A percentile compares a stretch with the other conserved stretches of the same genome.
Conservation (phyloP, 2,888 invertebrate genomes). For the Stenoptilia bipunctidactyla region DNA sequence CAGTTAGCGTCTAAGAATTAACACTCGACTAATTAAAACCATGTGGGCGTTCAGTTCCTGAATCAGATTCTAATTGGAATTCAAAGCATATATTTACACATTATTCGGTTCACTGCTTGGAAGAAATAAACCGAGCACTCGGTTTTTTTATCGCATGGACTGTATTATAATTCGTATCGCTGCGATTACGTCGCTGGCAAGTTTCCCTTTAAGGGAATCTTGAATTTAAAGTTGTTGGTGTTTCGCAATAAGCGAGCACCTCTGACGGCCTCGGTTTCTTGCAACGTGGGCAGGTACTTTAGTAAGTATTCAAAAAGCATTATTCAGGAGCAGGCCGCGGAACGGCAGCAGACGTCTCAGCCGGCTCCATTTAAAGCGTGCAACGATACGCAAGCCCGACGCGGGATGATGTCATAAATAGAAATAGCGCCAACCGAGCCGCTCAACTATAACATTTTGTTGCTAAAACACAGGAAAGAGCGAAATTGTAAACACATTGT, state of each 20-base stretch:
- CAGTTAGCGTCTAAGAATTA: background rate
- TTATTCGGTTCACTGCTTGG: background rate
- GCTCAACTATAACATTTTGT: conserved; percentile 45
- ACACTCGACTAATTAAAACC: background rate
- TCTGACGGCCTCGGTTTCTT: conserved; percentile 30
- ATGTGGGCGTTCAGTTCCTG: background rate
- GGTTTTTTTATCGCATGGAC: background rate
- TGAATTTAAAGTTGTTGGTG: conserved; percentile 56
- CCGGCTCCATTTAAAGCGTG: conserved; percentile 72
- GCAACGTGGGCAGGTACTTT: background rate
- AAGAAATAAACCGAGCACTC: background rate
- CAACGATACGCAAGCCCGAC: conserved; percentile 70
- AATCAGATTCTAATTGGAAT: conserved; percentile 4
- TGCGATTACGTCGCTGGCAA: conserved; percentile 36
- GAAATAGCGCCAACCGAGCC: conserved; percentile 65
- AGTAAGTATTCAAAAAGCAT: conserved; percentile 47
- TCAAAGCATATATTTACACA: background rate
- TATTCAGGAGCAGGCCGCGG: conserved; percentile 64
- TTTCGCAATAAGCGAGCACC: conserved; percentile 52
- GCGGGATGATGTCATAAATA: conserved; percentile 72
- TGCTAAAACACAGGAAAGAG: conserved; percentile 43
- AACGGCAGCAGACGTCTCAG: conserved; percentile 67
- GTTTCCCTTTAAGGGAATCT: conserved; percentile 61
- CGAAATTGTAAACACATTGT: conserved; percentile 36
- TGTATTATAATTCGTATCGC: conserved; percentile 46